Evolutionary conservation across 2,797 vertebrate genomes (phyloP).

Genomic region (Microhierax caerulescens): DNA sequence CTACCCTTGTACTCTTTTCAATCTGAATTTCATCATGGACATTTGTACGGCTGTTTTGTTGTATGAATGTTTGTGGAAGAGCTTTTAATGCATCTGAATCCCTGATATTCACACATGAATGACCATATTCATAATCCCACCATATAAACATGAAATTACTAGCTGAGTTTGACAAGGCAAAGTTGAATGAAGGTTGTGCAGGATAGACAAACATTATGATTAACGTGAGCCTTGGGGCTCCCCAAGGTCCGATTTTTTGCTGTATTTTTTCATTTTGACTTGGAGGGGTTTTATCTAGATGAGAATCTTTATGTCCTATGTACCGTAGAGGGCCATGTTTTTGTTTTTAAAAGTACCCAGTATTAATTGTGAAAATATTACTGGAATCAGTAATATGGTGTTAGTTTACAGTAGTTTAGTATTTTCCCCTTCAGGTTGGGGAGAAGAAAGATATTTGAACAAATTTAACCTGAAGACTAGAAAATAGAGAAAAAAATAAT

Average conservation of each 20-base stretch:
- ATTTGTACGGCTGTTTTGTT: constrained; percentile 53
- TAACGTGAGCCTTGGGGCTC: background rate
- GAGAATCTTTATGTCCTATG: background rate
- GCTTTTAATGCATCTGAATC: constrained; percentile 57
- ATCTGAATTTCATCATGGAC: constrained; percentile 44
- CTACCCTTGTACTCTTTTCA: constrained; percentile 49
- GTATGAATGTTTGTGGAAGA: constrained; percentile 47
- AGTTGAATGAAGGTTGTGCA: constrained; percentile 46
- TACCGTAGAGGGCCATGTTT: background rate
- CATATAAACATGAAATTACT: constrained; percentile 37
- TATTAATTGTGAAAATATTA: background rate
- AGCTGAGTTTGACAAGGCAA: constrained; percentile 1
- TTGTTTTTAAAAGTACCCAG: background rate
- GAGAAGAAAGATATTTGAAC: background rate
- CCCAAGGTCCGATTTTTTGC: background rate
- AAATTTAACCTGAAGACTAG: background rate
- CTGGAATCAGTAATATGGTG: background rate
- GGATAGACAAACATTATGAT: background rate
- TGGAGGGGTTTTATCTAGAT: background rate
- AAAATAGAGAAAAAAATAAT: background rate
- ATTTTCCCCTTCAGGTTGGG: background rate
- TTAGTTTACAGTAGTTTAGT: background rate
- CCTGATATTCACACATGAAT: constrained; percentile 47
- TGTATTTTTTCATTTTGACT: background rate
- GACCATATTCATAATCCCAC: constrained; percentile 15